These are phyloP conservation scores for Drosophila subpulchrella DNA, from an alignment of 1,140 invertebrate species.

Conservation along the genomic window DNA sequence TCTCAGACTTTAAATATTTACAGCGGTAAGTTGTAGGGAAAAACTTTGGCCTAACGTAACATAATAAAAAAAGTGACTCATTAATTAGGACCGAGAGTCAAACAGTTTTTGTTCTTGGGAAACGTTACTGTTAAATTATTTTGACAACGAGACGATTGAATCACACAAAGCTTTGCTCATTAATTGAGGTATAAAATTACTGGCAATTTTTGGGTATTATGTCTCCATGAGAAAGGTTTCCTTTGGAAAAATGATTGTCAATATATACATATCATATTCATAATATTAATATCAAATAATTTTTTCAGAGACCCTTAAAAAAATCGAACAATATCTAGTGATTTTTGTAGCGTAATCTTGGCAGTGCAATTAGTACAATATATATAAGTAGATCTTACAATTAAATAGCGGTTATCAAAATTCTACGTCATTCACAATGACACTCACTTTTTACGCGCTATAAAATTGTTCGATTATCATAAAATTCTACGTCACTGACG, in stretches of 20 bases:
- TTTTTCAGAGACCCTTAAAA: too few species aligned
- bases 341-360: too few species aligned
- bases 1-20: slow-evolving; percentile 47
- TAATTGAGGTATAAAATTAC: slow-evolving; percentile 24
- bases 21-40: slow-evolving; percentile 23
- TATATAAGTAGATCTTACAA: not conserved
- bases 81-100: slow-evolving; percentile 13
- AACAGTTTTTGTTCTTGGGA: slow-evolving; percentile 14
- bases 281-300: too few species aligned
- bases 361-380: not conserved
- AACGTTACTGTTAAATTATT: slow-evolving; percentile 18
- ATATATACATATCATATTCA: too few species aligned
- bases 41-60: slow-evolving; percentile 21
- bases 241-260: too few species aligned
- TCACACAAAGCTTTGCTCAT: slow-evolving; percentile 3
- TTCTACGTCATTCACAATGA: not conserved
- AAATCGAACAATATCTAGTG: not conserved
- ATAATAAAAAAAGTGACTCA: slow-evolving; percentile 18
- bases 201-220: not conserved
- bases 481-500: not conserved
- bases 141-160: slow-evolving; percentile 8
- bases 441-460: not conserved
- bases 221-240: too few species aligned
- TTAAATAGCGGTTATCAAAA: not conserved
- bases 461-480: not conserved